A percentile compares a stretch with the other conserved stretches of the same genome.
These are phyloP conservation scores for Leptinotarsa texana DNA, from an alignment of 1,140 invertebrate genomes.

Conservation along the genomic window DNA sequence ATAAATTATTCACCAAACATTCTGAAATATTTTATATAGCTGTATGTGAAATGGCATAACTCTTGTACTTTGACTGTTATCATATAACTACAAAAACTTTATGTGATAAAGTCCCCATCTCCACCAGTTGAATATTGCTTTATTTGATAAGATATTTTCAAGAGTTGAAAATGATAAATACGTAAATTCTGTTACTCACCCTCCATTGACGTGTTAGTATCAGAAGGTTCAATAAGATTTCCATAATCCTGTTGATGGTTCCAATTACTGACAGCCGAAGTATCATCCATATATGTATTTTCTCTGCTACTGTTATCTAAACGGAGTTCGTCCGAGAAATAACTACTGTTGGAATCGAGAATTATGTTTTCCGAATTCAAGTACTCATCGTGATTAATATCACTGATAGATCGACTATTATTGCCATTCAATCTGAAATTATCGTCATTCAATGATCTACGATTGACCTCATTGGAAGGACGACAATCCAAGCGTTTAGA, in stretches of 20 bases:
- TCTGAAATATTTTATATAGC: no score
- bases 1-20: no score
- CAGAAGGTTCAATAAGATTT: slow-evolving; percentile 5
- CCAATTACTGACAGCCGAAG: slow-evolving; percentile 7
- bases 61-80: no score
- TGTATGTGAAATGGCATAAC: no score
- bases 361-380: slow-evolving; percentile 1
- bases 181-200: slow-evolving; percentile 2
- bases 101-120: no score
- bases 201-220: slow-evolving; percentile 10
- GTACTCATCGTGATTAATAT: slow-evolving; percentile 8
- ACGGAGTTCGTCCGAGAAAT: slow-evolving; percentile 24
- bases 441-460: slow-evolving; percentile 29
- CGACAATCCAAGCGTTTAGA: slow-evolving; percentile 43
- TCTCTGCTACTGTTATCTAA: slow-evolving; percentile 23
- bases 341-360: slow-evolving; percentile 25
- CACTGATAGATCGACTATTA: neutral
- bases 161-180: no score
- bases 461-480: slow-evolving; percentile 31
- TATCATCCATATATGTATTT: slow-evolving; percentile 17
- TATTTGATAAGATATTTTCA: no score
- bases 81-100: no score
- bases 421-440: neutral
- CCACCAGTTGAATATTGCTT: no score
- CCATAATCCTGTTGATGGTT: slow-evolving; percentile 18